Conservation (phyloP, 2,888 invertebrate species). For the Encarsia formosa region DNA sequence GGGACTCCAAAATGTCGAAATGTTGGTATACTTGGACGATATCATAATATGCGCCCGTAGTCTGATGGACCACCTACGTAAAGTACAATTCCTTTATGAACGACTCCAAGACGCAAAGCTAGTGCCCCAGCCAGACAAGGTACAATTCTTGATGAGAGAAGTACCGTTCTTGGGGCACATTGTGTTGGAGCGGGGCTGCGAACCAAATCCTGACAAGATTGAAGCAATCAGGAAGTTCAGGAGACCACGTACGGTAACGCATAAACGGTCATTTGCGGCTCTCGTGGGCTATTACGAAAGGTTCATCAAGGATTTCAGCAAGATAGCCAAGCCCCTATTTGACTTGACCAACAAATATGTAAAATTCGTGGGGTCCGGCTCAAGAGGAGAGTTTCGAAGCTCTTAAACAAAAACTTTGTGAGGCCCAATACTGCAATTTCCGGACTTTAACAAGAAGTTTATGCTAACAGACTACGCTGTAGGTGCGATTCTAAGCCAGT, state of each 20-base stretch:
- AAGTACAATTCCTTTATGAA: no score
- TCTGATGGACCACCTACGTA: no score
- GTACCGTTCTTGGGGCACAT: conserved; percentile 10
- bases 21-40: no score
- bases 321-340: background rate
- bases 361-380: background rate
- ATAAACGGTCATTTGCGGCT: background rate
- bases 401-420: background rate
- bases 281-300: background rate
- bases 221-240: background rate
- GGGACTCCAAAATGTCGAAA: no score
- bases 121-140: conserved; percentile 7
- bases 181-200: background rate
- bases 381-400: background rate
- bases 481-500: background rate
- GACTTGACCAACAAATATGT: background rate
- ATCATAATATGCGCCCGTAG: no score
- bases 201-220: background rate
- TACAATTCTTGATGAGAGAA: conserved; percentile 11
- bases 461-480: background rate
- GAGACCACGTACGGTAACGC: background rate
- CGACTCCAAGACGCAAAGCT: conserved; percentile 3
- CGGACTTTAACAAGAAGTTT: background rate
- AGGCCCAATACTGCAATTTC: background rate
- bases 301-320: background rate